These are phyloP conservation scores for Hirtodrosophila histrioides DNA, from an alignment of 2,888 invertebrate species.

Conservation along the genomic window DNA sequence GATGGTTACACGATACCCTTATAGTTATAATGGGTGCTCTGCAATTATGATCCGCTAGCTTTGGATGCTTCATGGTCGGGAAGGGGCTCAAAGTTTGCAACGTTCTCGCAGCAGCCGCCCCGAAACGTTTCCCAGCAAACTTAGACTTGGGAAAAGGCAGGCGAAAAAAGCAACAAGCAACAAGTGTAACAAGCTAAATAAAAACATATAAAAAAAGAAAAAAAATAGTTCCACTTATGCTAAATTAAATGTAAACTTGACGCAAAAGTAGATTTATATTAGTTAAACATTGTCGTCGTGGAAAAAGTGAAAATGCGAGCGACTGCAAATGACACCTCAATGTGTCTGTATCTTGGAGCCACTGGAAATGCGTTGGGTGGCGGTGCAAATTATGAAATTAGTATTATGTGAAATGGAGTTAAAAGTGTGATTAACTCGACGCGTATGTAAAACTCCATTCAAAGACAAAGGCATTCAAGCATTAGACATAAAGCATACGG, in stretches of 20 bases:
- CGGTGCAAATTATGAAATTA: constrained; percentile 74
- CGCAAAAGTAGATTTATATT: constrained; percentile 41
- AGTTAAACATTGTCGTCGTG: constrained; percentile 31
- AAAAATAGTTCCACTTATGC: constrained; percentile 43
- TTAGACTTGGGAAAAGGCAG: constrained; percentile 4
- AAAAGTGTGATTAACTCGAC: constrained; percentile 75
- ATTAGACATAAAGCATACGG: constrained; percentile 46
- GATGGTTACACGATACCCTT: constrained; percentile 47
- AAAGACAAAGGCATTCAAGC: constrained; percentile 43
- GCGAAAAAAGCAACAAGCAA: background rate
- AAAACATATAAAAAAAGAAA: constrained; percentile 7
- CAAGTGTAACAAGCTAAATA: background rate
- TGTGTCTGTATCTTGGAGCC: constrained; percentile 16
- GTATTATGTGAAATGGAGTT: constrained; percentile 80
- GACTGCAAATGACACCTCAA: constrained; percentile 39
- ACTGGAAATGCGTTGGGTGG: constrained; percentile 56
- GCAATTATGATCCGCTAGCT: constrained; percentile 73
- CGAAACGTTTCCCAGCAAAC: constrained; percentile 30
- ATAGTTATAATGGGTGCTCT: constrained; percentile 23
- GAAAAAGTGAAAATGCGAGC: constrained; percentile 56
- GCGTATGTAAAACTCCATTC: constrained; percentile 52
- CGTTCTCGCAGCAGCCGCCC: constrained; percentile 31
- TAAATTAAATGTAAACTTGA: constrained; percentile 57
- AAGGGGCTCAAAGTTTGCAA: constrained; percentile 18
- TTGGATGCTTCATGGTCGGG: constrained; percentile 22